These are phyloP conservation scores for Bombus waltoni DNA, from an alignment of 1,140 invertebrate species.

Conservation along the genomic window DNA sequence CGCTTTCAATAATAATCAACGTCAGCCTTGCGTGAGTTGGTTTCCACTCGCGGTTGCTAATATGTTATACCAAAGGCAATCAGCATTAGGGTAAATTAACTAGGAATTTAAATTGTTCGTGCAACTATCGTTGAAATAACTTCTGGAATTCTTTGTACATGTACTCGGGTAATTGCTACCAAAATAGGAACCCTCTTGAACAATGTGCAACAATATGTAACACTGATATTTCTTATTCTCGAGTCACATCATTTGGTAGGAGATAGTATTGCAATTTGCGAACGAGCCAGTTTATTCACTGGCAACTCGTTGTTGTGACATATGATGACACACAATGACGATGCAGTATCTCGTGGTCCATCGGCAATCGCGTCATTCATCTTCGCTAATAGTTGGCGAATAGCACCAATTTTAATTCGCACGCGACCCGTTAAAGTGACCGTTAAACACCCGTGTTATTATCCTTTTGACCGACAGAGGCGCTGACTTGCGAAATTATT, in stretches of 20 bases:
- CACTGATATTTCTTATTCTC: neutral
- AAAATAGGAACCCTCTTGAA: neutral
- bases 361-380: slow-evolving; percentile 23
- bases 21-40: neutral
- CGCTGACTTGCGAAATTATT: neutral
- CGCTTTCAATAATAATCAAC: neutral
- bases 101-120: neutral
- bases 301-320: slow-evolving; percentile 18
- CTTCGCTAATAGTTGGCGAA: slow-evolving; percentile 27
- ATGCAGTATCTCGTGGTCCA: neutral
- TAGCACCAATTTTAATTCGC: slow-evolving; percentile 5
- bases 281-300: neutral
- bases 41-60: neutral
- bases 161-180: neutral
- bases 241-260: too few species aligned
- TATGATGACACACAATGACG: slow-evolving; percentile 12
- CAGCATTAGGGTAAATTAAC: neutral
- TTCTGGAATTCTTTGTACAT: neutral
- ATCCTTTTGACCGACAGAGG: neutral
- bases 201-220: neutral
- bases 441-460: neutral
- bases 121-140: neutral
- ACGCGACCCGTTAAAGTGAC: neutral
- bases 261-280: slow-evolving; percentile 12
- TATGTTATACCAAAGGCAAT: neutral